Evolutionary conservation across 2,888 invertebrate genomes (phyloP).

Genomic region (Apamea monoglypha): DNA sequence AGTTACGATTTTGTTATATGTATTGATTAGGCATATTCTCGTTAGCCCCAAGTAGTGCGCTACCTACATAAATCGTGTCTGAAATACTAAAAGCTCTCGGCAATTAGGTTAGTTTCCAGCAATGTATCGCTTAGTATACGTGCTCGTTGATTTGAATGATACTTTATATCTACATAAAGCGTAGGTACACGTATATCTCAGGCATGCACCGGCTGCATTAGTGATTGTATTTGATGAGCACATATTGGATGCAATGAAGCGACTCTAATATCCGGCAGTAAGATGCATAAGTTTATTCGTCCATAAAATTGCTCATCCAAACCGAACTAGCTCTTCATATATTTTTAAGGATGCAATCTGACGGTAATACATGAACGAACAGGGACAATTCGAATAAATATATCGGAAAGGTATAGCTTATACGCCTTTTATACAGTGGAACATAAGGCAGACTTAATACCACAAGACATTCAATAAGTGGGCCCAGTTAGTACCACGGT

Average conservation of each 20-base stretch:
- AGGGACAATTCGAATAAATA: not conserved
- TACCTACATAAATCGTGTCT: slow-evolving; percentile 5
- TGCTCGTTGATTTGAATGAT: slow-evolving; percentile 33
- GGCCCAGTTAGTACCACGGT: not conserved
- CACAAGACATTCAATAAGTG: not conserved
- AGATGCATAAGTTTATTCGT: slow-evolving; percentile 13
- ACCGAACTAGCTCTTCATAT: not conserved
- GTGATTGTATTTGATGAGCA: slow-evolving; percentile 3
- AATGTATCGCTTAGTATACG: slow-evolving; percentile 3
- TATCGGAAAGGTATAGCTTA: not conserved
- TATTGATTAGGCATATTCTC: too few species aligned
- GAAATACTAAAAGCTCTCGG: slow-evolving; percentile 18
- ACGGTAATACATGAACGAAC: not conserved
- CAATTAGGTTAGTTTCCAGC: slow-evolving; percentile 24
- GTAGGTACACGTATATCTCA: not conserved
- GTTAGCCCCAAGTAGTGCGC: not conserved
- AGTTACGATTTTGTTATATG: too few species aligned
- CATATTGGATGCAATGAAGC: slow-evolving; percentile 9
- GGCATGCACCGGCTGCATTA: not conserved
- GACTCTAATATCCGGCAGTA: not conserved
- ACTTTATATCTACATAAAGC: slow-evolving; percentile 1
- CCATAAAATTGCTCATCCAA: slow-evolving; percentile 10
- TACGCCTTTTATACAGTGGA: not conserved
- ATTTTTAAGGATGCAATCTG: not conserved
- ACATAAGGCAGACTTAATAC: too few species aligned